Base-by-base conservation (phyloP, 2,797 vertebrate genomes). In the Trematomus bernacchii region DNA sequence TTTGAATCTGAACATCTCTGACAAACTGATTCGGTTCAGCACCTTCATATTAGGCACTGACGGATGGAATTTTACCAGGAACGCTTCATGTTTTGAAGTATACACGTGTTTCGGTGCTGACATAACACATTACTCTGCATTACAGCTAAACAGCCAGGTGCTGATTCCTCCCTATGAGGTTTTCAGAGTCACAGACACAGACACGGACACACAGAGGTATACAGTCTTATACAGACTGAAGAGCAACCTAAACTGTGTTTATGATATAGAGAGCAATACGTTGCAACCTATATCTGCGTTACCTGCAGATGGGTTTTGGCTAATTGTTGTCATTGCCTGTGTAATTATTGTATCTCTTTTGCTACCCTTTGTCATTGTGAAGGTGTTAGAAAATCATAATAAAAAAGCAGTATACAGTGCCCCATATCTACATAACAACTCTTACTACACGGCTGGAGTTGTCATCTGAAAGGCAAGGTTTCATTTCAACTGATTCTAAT, bases 91-190 rank as follows among this genome's bases (percentile, higher is more conserved):
- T 80, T 88, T 89, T 5, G 48, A 85, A 19, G 43, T 86, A 0
- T 8, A 76, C 57, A 86, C 83, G 0, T 91, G 84, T 73, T 91
- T 90, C 15, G 83, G 87, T 27, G 80, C 84, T 15, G 65, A 91
- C 2, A 0, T 89, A 19, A 80, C 77, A 3, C 21, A 59, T 37
- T 89, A 89, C 40, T 89, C 90, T 10, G 65, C 71, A 4, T 16
- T 79, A 27, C 62, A 73, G 42, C 15, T 9, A 16, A 57, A n/a
- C 2, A 62, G 30, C 10, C 84, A 90, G 75, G 80, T 87, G 21
- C 66, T 87, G 9, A 88, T 91, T 82, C 88, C 90, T 43, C 80
- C 88, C 0, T 88, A 83, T 46, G 88, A 91, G 58, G 72, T 80
- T 0, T 89, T 87, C 68, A 86, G 43, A 52, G 74, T 91, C 27